Base-by-base conservation (phyloP, 2,797 vertebrate species). In the Scolopax bukidnonensis region DNA sequence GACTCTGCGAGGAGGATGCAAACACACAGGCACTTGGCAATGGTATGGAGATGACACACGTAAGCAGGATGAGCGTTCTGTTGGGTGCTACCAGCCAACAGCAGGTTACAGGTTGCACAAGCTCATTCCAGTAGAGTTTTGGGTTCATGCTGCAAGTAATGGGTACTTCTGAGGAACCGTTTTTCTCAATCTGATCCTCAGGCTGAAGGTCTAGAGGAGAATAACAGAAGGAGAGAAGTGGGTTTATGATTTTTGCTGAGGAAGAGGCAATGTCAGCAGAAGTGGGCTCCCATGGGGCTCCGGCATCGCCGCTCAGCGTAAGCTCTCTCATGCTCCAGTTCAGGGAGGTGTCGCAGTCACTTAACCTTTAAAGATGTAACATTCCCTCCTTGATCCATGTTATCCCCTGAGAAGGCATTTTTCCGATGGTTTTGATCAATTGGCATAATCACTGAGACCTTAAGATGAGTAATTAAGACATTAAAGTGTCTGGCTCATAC, bases 61-160 rank as follows among this genome's bases (percentile, higher is more conserved):
- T 21, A 7, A 77, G 36, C 45, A 56, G 77, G 48, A 50, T 5
- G 20, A 48, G 54, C 47, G 6, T 36, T 61, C 56, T 43, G 12
- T 5, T 0, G 0, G 28, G 27, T 13, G 45, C 14, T 7, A 1
- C 40, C 18, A 18, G 9, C 48, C 71, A 6, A 0, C 4, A 38
- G 93, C 15, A 9, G 27, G 7, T 15, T 47, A 5, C 30, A 27
- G 61, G 40, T 11, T 32, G 10, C 67, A 60, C 36, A 40, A 54
- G 25, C 30, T n/a, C 27, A 2, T 10, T 8, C 4, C 25, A 69
- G 65, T 16, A 11, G 43, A 27, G 38, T 19, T 89, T 86, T 38
- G 40, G 11, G 56, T 64, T 73, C 68, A 25, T 47, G 32, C 45
- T 68, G 33, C 3, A 16, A 27, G 14, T 48, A 10, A 73, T 7